Evolutionary conservation across 2,888 invertebrate genomes (phyloP).

Genomic region (Synergus japonicus): DNA sequence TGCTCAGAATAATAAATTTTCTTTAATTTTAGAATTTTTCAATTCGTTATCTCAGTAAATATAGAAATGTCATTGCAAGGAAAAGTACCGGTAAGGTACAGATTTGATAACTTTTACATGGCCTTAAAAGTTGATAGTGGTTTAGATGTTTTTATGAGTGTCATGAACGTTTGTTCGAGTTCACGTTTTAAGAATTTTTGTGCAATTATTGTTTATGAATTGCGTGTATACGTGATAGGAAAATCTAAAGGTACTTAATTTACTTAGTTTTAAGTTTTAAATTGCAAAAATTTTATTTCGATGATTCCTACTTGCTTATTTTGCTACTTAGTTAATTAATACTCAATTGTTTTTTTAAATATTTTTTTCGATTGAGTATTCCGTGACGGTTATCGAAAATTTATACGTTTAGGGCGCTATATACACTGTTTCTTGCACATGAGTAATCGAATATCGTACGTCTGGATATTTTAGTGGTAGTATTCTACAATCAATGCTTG

Average conservation of each 20-base stretch:
- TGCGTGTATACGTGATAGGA: neutral
- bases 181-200: neutral
- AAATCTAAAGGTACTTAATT: neutral
- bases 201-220: neutral
- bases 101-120: too few species aligned
- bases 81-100: too few species aligned
- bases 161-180: neutral
- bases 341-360: neutral
- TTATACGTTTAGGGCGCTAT: neutral
- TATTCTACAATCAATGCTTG: conserved; percentile 52
- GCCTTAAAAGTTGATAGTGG: neutral
- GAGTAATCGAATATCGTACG: conserved; percentile 31
- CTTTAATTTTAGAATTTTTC: too few species aligned
- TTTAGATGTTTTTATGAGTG: neutral
- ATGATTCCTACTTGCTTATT: neutral
- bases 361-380: neutral
- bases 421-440: conserved; percentile 14
- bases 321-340: neutral
- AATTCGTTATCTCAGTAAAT: too few species aligned
- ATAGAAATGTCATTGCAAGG: too few species aligned
- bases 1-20: too few species aligned
- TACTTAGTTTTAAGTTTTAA: neutral
- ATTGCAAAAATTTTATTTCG: neutral
- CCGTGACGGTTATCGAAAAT: neutral
- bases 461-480: neutral